These are phyloP conservation scores for Eospalax fontanierii DNA, from an alignment of 2,797 vertebrate genomes.

Conservation along the genomic window DNA sequence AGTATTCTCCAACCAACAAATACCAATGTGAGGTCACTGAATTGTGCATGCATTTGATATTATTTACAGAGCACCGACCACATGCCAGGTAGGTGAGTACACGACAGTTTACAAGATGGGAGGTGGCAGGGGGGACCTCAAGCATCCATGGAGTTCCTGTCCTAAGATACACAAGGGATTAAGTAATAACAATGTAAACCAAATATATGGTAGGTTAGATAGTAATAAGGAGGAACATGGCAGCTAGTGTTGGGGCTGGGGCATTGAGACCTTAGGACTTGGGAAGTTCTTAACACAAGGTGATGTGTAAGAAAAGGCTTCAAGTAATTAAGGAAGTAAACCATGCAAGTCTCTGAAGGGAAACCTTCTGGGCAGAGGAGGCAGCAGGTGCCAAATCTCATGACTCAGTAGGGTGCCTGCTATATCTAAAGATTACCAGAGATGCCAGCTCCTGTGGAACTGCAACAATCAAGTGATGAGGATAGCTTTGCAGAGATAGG, in stretches of 20 bases:
- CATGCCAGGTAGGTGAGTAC: background rate
- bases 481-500: too few species aligned
- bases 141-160: background rate
- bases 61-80: conserved; percentile 3
- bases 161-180: background rate
- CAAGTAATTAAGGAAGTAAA: background rate
- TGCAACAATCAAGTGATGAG: background rate
- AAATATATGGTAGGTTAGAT: background rate
- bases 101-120: background rate
- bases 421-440: background rate
- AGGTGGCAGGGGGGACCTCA: background rate
- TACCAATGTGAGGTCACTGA: background rate
- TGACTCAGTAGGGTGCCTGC: background rate
- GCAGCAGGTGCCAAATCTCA: background rate
- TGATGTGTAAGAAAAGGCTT: background rate
- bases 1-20: background rate
- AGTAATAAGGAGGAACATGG: background rate
- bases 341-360: background rate
- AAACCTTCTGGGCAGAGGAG: background rate
- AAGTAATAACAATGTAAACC: background rate
- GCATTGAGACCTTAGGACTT: background rate
- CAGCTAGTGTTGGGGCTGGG: background rate
- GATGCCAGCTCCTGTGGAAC: background rate
- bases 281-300: background rate
- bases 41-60: background rate